Conservation (phyloP, 2,113 vertebrate genomes). For the Leptodactylus fuscus region DNA sequence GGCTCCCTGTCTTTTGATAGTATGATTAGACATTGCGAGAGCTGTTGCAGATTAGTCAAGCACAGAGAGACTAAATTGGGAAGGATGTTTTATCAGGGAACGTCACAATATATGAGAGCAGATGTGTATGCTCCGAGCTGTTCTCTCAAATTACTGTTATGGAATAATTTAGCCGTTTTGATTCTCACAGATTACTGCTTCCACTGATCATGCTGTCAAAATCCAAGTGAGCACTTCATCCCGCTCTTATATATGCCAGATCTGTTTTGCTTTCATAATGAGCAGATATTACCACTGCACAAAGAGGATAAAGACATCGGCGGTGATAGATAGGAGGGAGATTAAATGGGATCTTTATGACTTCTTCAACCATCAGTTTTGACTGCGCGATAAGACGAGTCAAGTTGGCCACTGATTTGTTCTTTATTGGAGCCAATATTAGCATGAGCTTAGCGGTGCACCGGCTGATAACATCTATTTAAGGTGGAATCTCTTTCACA, state of each 20-base stretch:
- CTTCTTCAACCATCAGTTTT: conserved; percentile 90
- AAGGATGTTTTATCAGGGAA: conserved; percentile 94
- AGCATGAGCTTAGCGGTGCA: conserved; percentile 78
- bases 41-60: conserved; percentile 86
- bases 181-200: conserved; percentile 86
- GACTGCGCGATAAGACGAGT: conserved; percentile 85
- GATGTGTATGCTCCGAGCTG: conserved; percentile 85
- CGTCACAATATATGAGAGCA: conserved; percentile 85
- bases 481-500: conserved; percentile 80
- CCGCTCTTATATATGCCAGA: conserved; percentile 86
- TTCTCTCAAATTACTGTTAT: conserved; percentile 88
- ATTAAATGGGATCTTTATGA: conserved; percentile 96
- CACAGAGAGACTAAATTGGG: conserved; percentile 92
- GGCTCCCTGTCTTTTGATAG: conserved; percentile 82
- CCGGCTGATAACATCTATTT: conserved; percentile 79
- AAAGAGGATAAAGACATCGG: conserved; percentile 86
- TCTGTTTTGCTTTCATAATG: conserved; percentile 91
- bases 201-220: conserved; percentile 90
- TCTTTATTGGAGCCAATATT: conserved; percentile 90
- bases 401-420: conserved; percentile 84
- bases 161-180: conserved; percentile 90
- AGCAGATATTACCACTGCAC: conserved; percentile 90
- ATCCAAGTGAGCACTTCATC: conserved; percentile 86
- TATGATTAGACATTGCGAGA: conserved; percentile 90
- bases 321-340: conserved; percentile 88